These are phyloP conservation scores for Furnarius figulus DNA, from an alignment of 2,113 vertebrate species.

Conservation along the genomic window DNA sequence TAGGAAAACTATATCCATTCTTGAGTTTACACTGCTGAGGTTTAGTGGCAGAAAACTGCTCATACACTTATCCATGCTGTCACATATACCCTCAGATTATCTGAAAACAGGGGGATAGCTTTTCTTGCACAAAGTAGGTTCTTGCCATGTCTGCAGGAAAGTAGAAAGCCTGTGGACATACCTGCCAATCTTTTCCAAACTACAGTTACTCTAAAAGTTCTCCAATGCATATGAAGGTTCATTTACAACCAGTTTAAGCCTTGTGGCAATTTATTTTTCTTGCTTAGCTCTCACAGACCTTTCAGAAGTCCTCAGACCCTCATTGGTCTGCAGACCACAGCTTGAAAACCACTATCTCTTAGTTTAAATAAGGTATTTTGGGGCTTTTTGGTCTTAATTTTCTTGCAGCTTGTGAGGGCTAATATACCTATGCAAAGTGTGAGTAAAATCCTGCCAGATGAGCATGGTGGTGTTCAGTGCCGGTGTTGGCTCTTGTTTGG, in stretches of 20 bases:
- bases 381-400: background rate
- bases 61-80: background rate
- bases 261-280: background rate
- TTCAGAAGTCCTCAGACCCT: conserved; percentile 9
- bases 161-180: background rate
- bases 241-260: background rate
- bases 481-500: background rate
- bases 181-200: conserved; percentile 12
- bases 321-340: background rate
- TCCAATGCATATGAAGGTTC: background rate
- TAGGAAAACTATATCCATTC: background rate
- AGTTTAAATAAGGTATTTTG: background rate
- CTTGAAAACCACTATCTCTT: conserved; percentile 9
- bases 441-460: conserved; percentile 25
- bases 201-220: background rate
- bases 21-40: background rate
- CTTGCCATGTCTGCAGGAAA: background rate
- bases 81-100: background rate
- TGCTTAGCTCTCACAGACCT: background rate
- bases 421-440: background rate
- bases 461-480: background rate
- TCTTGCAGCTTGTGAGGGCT: conserved; percentile 46
- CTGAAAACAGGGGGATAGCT: background rate
- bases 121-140: background rate
- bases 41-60: background rate